These are phyloP conservation scores for Notechis scutatus DNA, from an alignment of 2,113 vertebrate species.

Conservation along the genomic window DNA sequence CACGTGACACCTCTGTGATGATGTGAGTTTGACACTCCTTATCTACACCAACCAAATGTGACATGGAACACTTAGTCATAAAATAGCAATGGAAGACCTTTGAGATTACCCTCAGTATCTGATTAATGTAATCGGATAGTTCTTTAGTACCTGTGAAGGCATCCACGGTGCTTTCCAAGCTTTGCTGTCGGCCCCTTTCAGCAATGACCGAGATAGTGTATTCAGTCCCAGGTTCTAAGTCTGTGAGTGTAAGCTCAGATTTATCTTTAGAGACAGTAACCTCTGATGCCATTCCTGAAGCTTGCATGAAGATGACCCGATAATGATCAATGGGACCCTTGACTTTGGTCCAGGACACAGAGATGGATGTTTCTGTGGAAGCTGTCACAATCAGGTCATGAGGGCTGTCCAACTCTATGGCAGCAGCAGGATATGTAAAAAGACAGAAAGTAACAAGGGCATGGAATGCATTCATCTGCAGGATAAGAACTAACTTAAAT, in stretches of 20 bases:
- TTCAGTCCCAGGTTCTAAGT: constrained; percentile 89
- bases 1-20: no score
- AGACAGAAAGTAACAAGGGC: background rate
- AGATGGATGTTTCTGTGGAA: constrained; percentile 91
- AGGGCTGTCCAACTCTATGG: constrained; percentile 87
- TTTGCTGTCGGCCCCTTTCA: constrained; percentile 90
- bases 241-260: constrained; percentile 78
- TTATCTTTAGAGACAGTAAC: constrained; percentile 80
- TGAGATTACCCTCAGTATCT: background rate
- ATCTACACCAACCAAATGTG: background rate
- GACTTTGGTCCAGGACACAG: constrained; percentile 86
- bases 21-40: no score
- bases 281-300: constrained; percentile 82
- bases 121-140: background rate
- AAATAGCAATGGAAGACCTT: background rate
- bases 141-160: constrained; percentile 88
- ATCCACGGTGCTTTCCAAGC: constrained; percentile 85
- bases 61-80: background rate
- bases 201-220: constrained; percentile 92
- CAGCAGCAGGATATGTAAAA: background rate
- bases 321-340: constrained; percentile 94
- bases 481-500: background rate
- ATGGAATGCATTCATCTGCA: background rate
- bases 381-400: constrained; percentile 85
- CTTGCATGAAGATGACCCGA: constrained; percentile 85